phyloP scores from a whole-genome alignment of 2,113 vertebrate species.

The Psittacula cyanocephala region DNA sequence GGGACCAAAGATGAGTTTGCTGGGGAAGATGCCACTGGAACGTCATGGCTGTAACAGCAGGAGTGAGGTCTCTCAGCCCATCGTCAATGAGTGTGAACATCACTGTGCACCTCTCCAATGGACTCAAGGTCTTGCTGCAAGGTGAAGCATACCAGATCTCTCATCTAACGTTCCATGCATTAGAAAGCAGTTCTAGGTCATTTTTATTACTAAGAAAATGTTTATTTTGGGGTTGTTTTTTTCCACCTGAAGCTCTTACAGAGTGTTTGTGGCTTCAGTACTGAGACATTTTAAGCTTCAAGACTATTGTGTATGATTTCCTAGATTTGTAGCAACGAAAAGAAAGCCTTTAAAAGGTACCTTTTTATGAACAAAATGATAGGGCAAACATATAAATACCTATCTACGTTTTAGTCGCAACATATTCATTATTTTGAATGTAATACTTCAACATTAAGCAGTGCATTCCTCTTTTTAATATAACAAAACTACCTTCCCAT shows the following conservation, averaged over 20 bases:
- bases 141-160: neutral
- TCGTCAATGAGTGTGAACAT: neutral
- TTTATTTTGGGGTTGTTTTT: neutral
- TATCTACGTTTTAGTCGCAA: slow-evolving; percentile 50
- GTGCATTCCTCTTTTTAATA: slow-evolving; percentile 74
- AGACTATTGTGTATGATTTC: slow-evolving; percentile 25
- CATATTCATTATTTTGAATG: slow-evolving; percentile 43
- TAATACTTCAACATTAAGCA: slow-evolving; percentile 57
- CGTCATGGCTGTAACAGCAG: neutral
- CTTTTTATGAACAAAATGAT: slow-evolving; percentile 40
- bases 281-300: slow-evolving; percentile 30
- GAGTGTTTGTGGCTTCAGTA: slow-evolving; percentile 25
- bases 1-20: neutral
- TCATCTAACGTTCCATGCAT: neutral
- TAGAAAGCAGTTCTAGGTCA: slow-evolving; percentile 29
- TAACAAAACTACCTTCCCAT: slow-evolving; percentile 57
- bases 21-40: neutral
- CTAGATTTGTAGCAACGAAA: slow-evolving; percentile 41
- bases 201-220: slow-evolving; percentile 26
- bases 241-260: slow-evolving; percentile 2
- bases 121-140: slow-evolving; percentile 25
- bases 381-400: slow-evolving; percentile 42
- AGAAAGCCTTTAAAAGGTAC: slow-evolving; percentile 30
- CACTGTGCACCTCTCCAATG: slow-evolving; percentile 2
- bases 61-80: neutral